Evolutionary conservation across 2,113 vertebrate species (phyloP).

Genomic region (Scomber japonicus): DNA sequence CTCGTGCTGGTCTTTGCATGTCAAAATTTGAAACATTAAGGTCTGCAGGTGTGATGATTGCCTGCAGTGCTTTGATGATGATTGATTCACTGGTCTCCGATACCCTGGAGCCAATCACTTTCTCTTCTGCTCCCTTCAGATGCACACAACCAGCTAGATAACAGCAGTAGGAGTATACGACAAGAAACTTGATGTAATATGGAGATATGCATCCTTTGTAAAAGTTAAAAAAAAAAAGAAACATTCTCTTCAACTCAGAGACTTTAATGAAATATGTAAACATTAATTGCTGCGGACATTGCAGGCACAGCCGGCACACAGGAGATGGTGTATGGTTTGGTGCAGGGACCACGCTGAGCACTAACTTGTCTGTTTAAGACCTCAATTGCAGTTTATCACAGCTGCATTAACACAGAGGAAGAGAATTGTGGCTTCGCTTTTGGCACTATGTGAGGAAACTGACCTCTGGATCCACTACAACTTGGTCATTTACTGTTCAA

Average conservation of each 20-base stretch:
- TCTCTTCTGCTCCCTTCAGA: too few relatives aligned
- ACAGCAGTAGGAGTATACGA: background rate
- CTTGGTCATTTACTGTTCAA: background rate
- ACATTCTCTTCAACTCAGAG: background rate
- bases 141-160: too few relatives aligned
- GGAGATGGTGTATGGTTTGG: background rate
- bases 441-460: background rate
- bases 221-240: background rate
- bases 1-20: background rate
- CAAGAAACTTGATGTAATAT: too few relatives aligned
- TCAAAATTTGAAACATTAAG: background rate
- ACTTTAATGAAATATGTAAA: background rate
- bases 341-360: background rate
- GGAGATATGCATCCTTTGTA: background rate
- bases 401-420: slow-evolving; percentile 9
- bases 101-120: background rate
- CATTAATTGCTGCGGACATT: background rate
- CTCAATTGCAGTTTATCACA: slow-evolving; percentile 14
- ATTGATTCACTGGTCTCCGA: background rate
- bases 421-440: background rate
- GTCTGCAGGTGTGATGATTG: background rate
- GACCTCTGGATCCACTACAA: background rate
- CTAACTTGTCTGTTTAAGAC: slow-evolving; percentile 11
- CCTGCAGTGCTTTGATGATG: background rate
- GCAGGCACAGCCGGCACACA: background rate